These are phyloP conservation scores for Myzus persicae DNA, from an alignment of 1,140 invertebrate genomes.

Conservation along the genomic window DNA sequence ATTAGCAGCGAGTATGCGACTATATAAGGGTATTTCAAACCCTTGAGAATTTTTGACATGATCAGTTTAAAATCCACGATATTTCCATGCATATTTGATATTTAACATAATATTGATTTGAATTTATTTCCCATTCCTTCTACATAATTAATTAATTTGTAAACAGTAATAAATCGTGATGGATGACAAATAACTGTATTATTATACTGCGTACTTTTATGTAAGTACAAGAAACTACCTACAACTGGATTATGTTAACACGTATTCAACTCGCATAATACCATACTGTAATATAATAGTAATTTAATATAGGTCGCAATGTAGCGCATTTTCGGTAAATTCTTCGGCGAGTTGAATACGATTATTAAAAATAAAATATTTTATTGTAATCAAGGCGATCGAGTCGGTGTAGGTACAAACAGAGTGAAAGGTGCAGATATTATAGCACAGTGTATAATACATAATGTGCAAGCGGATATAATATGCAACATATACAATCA, in stretches of 20 bases:
- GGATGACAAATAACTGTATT: not conserved
- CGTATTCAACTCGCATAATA: no score
- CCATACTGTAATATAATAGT: not conserved
- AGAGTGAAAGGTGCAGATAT: constrained; percentile 20
- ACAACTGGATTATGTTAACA: not conserved
- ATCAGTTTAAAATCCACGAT: not conserved
- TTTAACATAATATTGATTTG: not conserved
- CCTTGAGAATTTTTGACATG: not conserved
- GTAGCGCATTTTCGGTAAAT: not conserved
- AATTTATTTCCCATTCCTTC: not conserved
- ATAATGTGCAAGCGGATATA: not conserved
- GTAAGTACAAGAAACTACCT: not conserved
- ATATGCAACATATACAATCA: not conserved
- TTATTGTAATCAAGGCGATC: constrained; percentile 35
- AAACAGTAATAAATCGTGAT: not conserved
- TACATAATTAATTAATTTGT: not conserved
- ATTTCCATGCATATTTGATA: not conserved
- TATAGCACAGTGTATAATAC: not conserved
- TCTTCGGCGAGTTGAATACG: not conserved
- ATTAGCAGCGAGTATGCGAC: not conserved
- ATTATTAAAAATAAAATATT: not conserved
- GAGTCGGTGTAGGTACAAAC: not conserved
- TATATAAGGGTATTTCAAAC: not conserved
- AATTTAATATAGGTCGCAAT: not conserved
- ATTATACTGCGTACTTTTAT: not conserved